These are phyloP conservation scores for Taxidea taxus DNA, from an alignment of 2,113 vertebrate genomes.

Conservation along the genomic window DNA sequence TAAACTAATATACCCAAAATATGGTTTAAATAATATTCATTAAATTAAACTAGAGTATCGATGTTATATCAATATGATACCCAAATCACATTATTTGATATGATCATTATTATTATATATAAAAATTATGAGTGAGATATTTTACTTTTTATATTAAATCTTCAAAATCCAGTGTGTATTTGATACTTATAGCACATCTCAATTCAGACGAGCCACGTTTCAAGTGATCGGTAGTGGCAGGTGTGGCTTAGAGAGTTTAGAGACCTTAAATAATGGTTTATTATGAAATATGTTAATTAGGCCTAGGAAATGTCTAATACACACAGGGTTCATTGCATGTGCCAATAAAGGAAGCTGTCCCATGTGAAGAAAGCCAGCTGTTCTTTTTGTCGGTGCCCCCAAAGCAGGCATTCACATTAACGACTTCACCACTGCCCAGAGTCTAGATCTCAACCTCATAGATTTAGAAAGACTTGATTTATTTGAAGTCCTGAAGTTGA, in stretches of 20 bases:
- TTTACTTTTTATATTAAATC: not conserved
- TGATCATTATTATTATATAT: not conserved
- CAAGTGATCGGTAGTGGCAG: not conserved
- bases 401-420: not conserved
- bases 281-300: not conserved
- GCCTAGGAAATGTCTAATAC: not conserved
- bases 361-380: not conserved
- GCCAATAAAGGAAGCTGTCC: not conserved
- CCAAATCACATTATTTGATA: not conserved
- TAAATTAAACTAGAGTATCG: not conserved
- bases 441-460: not conserved
- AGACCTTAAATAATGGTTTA: not conserved
- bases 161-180: not conserved
- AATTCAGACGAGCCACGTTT: not conserved
- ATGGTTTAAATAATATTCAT: not conserved
- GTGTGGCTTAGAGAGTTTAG: not conserved
- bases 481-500: not conserved
- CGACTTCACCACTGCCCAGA: not conserved
- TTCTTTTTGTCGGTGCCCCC: not conserved
- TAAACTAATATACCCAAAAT: not conserved
- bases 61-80: not conserved
- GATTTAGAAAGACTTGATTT: not conserved
- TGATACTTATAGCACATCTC: not conserved
- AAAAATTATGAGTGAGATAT: not conserved
- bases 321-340: not conserved